Base-by-base conservation (phyloP, 2,113 vertebrate species). In the Holacanthus passer region DNA sequence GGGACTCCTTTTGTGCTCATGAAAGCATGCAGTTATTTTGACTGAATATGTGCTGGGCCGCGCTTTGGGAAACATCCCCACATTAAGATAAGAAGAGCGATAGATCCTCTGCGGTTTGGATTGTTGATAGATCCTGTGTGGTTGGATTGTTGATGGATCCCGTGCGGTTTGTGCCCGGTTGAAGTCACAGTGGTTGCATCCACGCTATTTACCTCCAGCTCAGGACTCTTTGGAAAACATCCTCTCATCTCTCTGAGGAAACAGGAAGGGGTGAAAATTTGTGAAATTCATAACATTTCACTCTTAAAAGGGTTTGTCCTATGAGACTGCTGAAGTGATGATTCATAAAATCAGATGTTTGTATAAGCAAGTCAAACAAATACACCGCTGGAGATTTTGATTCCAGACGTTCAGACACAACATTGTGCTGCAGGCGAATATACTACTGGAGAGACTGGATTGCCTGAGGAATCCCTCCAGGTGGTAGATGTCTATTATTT, bases 161-260 rank as follows among this genome's bases (percentile, higher is more conserved):
- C 20, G 70, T 56, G 79, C 82, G 74, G 82, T 69, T 86, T 77
- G n/a, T 56, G 70, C 41, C 79, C 73, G 75, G 55, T 82, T 75
- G 82, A 7, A 73, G 81, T 92, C 86, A 90, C 90, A 88, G 90
- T 84, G 86, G 72, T 45, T 88, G 82, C 87, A 81, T 88, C 75
- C 82, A 47, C 5, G 85, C 87, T 84, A 87, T 88, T 87, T 55
- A 59, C 77, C 82, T 72, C 29, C 45, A 67, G 65, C 66, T 88
- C 68, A 14, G 86, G 86, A 80, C 73, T 82, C 62, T 73, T 67
- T 53, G 48, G 39, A 58, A 80, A 89, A 88, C 83, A 70, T 79
- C 45, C 74, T 65, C 24, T 85, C 27, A 14, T 55, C 70, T 83
- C 47, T 32, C 17, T 5, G 19, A 39, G 82, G 73, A 84, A 83